Evolutionary conservation across 92 coral and sea anemone genomes (phyloP).

Genomic region (Montipora capitata): DNA sequence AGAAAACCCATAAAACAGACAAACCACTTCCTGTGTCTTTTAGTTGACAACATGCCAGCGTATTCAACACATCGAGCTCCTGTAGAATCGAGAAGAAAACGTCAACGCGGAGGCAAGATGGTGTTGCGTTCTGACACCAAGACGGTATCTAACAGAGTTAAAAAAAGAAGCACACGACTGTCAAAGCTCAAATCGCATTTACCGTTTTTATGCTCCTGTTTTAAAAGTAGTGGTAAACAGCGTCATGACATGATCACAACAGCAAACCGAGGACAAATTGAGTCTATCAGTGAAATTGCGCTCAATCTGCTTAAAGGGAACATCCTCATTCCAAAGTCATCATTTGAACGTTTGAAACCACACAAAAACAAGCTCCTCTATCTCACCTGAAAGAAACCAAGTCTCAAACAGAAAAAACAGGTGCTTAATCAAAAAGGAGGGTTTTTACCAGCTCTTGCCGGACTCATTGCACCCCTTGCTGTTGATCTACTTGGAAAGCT

Average conservation of each 20-base stretch:
- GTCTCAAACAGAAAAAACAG: conserved; percentile 10
- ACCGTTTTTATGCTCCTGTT: no score
- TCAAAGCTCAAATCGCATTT: no score
- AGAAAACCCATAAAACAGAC: conserved; percentile 32
- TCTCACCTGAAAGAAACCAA: conserved; percentile 13
- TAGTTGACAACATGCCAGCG: conserved; percentile 4
- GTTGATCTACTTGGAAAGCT: conserved; percentile 15
- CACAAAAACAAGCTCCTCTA: conserved; percentile 27
- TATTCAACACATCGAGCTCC: background rate
- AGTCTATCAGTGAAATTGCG: no score
- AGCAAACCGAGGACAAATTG: no score
- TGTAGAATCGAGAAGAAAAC: background rate
- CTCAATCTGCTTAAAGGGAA: no score
- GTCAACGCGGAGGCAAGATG: conserved; percentile 10
- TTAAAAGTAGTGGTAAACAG: no score
- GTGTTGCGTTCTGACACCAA: background rate
- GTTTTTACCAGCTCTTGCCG: conserved; percentile 36
- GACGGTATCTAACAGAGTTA: background rate
- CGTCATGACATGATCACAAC: no score
- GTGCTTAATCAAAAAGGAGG: conserved; percentile 35
- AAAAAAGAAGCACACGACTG: background rate
- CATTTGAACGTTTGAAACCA: no score
- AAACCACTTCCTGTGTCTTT: background rate
- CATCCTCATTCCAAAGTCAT: no score
- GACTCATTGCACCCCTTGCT: conserved; percentile 29